Percentiles rank a stretch among this genome's conserved stretches.
Conservation (phyloP, 2,888 invertebrate species). For the Drosophila pseudotakahashii region DNA sequence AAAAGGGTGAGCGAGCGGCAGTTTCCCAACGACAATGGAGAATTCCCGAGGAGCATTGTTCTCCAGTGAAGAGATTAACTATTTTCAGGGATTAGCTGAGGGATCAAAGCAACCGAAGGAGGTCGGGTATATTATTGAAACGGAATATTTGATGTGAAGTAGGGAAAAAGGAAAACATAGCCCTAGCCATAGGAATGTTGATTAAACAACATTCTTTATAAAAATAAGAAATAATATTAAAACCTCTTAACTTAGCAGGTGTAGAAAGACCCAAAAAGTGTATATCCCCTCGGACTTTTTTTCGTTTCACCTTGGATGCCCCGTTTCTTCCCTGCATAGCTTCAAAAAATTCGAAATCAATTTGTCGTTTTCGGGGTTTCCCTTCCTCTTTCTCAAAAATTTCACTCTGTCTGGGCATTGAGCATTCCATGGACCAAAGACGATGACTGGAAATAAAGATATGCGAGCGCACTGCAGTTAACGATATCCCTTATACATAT, state of each 20-base stretch:
- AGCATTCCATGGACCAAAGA: conserved; percentile 11
- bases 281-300: no score
- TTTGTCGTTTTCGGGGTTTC: conserved; percentile 4
- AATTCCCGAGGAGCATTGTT: not conserved
- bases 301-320: no score
- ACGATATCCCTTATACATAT: conserved; percentile 21
- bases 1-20: not conserved
- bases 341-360: conserved; percentile 8
- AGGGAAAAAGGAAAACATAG: no score
- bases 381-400: not conserved
- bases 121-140: not conserved
- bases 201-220: no score
- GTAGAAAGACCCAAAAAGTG: no score
- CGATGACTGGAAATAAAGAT: conserved; percentile 30
- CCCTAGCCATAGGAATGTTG: no score
- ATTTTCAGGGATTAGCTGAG: not conserved
- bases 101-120: not conserved
- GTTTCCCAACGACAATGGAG: conserved; percentile 1
- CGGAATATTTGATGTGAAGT: not conserved
- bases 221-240: no score
- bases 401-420: not conserved
- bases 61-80: not conserved
- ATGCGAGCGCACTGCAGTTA: conserved; percentile 24
- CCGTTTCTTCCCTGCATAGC: no score
- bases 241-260: no score